Base-by-base conservation (phyloP, 2,888 invertebrate genomes). In the Phlogophora meticulosa region DNA sequence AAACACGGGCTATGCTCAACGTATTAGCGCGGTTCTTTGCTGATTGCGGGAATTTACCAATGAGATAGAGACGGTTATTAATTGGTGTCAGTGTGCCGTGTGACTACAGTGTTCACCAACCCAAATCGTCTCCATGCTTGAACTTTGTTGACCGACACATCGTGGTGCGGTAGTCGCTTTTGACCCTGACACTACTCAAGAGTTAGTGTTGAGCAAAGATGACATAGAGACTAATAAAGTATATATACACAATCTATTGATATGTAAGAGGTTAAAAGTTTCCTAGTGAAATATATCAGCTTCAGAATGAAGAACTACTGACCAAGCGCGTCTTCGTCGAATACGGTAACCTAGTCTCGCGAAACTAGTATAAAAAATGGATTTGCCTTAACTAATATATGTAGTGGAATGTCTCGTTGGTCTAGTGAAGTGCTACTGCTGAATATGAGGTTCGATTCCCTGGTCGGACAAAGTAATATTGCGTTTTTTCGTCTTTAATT, bases 71-170 rank as follows among this genome's bases (percentile, higher is more conserved):
- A 76, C 68, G 75, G 80, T 80, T 57, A 79, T 82, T 76, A 80
- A 86, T 86, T 82, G 80, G 83, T 90, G 90, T 88, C 73, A 91
- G 87, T 90, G 67, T 86, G 87, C 83, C 91, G 90, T 89, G 87
- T 76, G 88, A 91, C 83, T 80, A 15, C 36, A 38, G 49, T 52
- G 49, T 67, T 58, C 48, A 45, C 45, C 48, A 20, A 62, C 58
- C n/a, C 22, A 63, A 59, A 38, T 49, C 49, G 51, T 56, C 40
- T 66, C 13, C 2, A 45, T 24, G 45, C 80, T 76, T 65, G 56
- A 78, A 67, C 65, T 72, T 66, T 65, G n/a, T 77, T 74, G 67
- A 74, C 57, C 22, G 51, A 73, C 56, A 43, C 49, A 60, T 66
- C 58, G 13, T 49, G 34, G 49, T 65, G 45, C 36, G 49, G 57